These are phyloP conservation scores for Octomys mimax DNA, from an alignment of 2,797 vertebrate species.

Conservation along the genomic window DNA sequence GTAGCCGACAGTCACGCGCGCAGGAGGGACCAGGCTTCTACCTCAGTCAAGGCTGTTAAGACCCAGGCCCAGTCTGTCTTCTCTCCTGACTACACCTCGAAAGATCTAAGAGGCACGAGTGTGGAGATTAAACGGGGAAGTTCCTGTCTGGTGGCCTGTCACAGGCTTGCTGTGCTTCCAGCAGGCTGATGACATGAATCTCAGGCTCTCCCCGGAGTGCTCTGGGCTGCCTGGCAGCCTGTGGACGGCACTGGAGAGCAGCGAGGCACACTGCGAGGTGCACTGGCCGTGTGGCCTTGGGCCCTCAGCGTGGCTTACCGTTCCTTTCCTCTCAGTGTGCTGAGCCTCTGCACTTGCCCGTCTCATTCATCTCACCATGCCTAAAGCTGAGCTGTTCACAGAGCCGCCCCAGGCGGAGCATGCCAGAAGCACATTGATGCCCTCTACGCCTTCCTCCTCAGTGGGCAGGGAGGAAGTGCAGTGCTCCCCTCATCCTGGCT, in stretches of 20 bases:
- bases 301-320: not conserved
- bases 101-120: not conserved
- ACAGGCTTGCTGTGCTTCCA: constrained; percentile 54
- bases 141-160: constrained; percentile 54
- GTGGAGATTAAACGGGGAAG: constrained; percentile 70
- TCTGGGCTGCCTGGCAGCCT: not conserved
- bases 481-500: not conserved
- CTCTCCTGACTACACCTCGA: not conserved
- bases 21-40: not conserved
- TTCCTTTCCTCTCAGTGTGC: constrained; percentile 11
- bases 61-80: not conserved
- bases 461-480: not conserved
- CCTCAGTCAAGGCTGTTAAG: constrained; percentile 28
- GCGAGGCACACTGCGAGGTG: not conserved
- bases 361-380: not conserved
- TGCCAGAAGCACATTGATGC: not conserved
- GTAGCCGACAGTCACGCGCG: not conserved
- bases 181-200: constrained; percentile 6
- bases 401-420: not conserved
- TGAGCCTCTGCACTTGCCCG: not conserved
- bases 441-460: not conserved
- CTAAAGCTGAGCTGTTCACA: not conserved
- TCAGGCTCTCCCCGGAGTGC: not conserved
- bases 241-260: not conserved
- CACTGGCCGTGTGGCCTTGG: not conserved